Percentiles rank a stretch among this genome's conserved stretches.
phyloP scores from a whole-genome alignment of 2,113 vertebrate species.

The Thryonomys swinderianus region DNA sequence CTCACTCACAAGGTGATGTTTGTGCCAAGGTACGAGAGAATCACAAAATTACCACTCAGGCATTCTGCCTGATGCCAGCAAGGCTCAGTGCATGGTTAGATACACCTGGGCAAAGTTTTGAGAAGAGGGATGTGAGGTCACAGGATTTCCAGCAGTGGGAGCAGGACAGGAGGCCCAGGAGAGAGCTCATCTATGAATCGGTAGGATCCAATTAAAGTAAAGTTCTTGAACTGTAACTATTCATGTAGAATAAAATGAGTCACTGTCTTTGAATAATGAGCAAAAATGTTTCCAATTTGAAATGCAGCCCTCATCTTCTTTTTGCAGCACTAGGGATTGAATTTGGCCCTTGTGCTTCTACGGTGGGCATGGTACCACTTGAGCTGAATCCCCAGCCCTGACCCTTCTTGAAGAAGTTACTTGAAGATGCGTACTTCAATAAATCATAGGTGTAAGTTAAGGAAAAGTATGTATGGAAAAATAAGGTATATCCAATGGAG shows the following conservation, averaged over 20 bases:
- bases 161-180: neutral
- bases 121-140: neutral
- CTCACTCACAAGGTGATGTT: neutral
- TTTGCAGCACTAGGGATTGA: too few species aligned
- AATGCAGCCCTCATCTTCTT: neutral
- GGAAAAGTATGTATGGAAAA: neutral
- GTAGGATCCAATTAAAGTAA: neutral
- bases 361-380: too few species aligned
- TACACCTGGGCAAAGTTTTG: neutral
- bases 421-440: neutral
- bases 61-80: neutral
- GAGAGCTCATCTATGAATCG: neutral
- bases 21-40: neutral
- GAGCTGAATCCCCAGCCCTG: too few species aligned
- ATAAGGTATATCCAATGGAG: neutral
- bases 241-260: neutral
- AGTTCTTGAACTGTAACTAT: neutral
- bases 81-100: neutral
- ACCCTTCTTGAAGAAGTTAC: neutral
- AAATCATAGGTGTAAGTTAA: conserved; percentile 15
- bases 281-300: neutral
- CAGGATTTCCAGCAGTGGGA: neutral
- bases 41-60: neutral
- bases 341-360: too few species aligned
- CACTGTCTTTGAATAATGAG: conserved; percentile 3